Evolutionary conservation across 2,113 vertebrate genomes (phyloP), one percentile per base, ranked within the genome.

Genomic region (Laticauda colubrina): DNA sequence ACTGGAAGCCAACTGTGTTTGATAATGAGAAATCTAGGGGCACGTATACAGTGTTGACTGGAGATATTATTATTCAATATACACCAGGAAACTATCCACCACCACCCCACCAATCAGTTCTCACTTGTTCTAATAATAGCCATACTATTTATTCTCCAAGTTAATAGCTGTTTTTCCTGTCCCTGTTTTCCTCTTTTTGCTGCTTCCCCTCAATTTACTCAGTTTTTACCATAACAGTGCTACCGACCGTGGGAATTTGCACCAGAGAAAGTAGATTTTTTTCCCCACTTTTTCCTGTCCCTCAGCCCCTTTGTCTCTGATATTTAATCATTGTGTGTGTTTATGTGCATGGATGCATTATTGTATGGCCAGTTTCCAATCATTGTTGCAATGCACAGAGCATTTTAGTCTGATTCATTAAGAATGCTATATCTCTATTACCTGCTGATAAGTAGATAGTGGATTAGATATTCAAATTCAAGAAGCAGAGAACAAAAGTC

Each of bases 91-190:
- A 10, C 89, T 21, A 81, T 26, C 21, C 89, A 45, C 12, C 89
- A 39, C 34, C 34, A 39, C 21, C 89, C 39, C 14, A 55, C 87
- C 14, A 51, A 56, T 57, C 85, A 95, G 96, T 97, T 96, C 94
- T 93, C 90, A 89, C 94, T 96, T 96, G 90, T 94, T 93, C 96
- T 97, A 97, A 97, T 98, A 97, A 97, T 53, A 97, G 96, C 97
- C 96, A 97, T 97, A 96, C 96, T 93, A 96, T 89, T 93, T 96
- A 96, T 94, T 92, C 94, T 93, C 96, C 95, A 94, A 96, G 95
- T 96, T 98, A 97, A 97, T 97, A 96, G 95, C 94, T 96, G 95
- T 96, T 96, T 95, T 96, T 95, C 92, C 88, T 91, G 61, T 91
- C 93, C 95, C 92, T 92, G 87, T 93, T 90, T 92, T 95, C 91